Conservation (phyloP, 2,113 vertebrate species). For the Leucopsar rothschildi region DNA sequence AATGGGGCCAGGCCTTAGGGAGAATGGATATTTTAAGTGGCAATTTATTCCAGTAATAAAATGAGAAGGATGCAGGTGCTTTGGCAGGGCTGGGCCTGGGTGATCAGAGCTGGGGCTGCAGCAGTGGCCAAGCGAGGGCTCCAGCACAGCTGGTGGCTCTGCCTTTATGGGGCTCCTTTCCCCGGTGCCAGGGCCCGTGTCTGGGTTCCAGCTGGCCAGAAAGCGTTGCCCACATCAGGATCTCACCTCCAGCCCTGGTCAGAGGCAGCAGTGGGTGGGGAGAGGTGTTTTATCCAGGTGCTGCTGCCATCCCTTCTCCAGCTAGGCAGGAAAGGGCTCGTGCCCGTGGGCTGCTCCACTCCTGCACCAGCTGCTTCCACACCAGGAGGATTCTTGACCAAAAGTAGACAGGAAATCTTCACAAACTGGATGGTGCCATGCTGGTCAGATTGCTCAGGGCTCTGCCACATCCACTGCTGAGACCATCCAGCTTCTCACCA, state of each 20-base stretch:
- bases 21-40: constrained; percentile 37
- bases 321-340: background rate
- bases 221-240: fast-evolving
- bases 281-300: background rate
- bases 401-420: background rate
- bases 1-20: background rate
- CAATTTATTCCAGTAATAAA: constrained; percentile 53
- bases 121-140: background rate
- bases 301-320: background rate
- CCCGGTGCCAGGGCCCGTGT: background rate
- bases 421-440: fast-evolving
- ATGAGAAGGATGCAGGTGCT: constrained; percentile 2
- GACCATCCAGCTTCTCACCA: background rate
- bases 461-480: background rate
- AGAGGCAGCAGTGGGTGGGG: background rate
- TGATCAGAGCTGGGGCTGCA: background rate
- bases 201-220: background rate
- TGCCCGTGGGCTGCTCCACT: background rate
- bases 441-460: background rate
- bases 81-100: background rate
- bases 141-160: background rate
- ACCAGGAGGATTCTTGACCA: background rate
- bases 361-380: background rate
- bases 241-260: background rate
- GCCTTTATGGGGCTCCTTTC: background rate